Conservation (phyloP, 2,113 vertebrate species). For the Saguinus imperator region DNA sequence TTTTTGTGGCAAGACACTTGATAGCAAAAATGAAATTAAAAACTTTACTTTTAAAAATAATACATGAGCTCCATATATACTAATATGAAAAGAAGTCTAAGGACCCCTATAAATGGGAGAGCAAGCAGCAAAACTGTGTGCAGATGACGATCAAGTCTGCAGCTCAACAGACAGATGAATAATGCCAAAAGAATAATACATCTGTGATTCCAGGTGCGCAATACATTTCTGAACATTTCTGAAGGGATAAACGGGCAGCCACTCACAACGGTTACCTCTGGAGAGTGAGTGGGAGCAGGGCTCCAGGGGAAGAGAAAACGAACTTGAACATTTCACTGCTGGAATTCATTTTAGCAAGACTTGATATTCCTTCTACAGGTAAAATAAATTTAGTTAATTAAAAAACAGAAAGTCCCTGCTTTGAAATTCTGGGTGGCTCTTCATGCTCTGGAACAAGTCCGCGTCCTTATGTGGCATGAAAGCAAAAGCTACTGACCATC, state of each 20-base stretch:
- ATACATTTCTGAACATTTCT: background rate
- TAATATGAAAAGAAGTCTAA: background rate
- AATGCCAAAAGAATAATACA: background rate
- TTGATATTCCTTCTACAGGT: conserved; percentile 20
- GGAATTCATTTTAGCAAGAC: background rate
- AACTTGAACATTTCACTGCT: background rate
- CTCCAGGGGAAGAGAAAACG: background rate
- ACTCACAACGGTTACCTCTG: background rate
- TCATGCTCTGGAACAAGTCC: background rate
- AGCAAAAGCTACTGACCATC: background rate
- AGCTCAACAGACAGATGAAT: background rate
- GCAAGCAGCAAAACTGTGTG: background rate
- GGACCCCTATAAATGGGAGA: background rate
- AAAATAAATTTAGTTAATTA: conserved; percentile 23
- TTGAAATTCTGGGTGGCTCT: background rate
- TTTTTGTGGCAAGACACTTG: background rate
- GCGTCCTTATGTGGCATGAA: background rate
- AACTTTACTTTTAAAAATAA: background rate
- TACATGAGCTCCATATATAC: background rate
- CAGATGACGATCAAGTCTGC: background rate
- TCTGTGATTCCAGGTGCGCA: background rate
- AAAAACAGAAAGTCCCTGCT: background rate
- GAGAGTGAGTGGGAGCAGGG: background rate
- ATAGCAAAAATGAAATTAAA: conserved; percentile 32
- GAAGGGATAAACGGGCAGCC: background rate